Percentiles rank a stretch among this genome's conserved stretches.
phyloP scores from a whole-genome alignment of 1,140 invertebrate genomes.

The Leptinotarsa undecemlineata region DNA sequence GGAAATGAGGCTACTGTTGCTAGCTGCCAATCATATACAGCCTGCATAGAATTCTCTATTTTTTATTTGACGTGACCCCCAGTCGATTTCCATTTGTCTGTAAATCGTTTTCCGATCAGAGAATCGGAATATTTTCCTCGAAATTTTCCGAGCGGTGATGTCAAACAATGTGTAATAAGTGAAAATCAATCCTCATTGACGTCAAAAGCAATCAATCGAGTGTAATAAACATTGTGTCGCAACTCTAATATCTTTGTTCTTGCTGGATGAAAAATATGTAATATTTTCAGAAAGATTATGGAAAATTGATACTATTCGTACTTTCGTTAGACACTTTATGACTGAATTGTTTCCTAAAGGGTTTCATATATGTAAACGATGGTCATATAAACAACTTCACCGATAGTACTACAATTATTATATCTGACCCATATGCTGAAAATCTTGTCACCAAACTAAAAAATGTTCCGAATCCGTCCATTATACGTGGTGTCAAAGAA shows the following conservation, averaged over 20 bases:
- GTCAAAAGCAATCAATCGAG: not conserved
- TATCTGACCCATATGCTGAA: too few species aligned
- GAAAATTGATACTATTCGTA: not conserved
- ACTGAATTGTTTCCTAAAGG: too few species aligned
- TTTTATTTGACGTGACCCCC: not conserved
- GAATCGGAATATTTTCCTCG: not conserved
- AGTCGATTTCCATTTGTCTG: not conserved
- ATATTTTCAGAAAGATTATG: not conserved
- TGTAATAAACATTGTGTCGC: not conserved
- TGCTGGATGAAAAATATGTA: not conserved
- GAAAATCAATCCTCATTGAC: slow-evolving; percentile 3
- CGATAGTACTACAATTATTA: too few species aligned
- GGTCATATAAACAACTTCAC: too few species aligned
- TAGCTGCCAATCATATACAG: too few species aligned
- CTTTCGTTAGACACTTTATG: too few species aligned
- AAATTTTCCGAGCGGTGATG: not conserved
- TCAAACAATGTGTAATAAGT: slow-evolving; percentile 1
- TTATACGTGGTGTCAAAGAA: too few species aligned
- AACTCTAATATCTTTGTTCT: not conserved
- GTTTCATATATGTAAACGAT: too few species aligned
- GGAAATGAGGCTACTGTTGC: too few species aligned
- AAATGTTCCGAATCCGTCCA: too few species aligned
- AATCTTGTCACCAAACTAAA: too few species aligned
- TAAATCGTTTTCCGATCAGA: not conserved
- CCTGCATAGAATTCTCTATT: not conserved